A percentile compares a stretch with the other conserved stretches of the same genome.
phyloP scores from a whole-genome alignment of 1,140 invertebrate genomes.

The Atopsyche davidsoni region DNA sequence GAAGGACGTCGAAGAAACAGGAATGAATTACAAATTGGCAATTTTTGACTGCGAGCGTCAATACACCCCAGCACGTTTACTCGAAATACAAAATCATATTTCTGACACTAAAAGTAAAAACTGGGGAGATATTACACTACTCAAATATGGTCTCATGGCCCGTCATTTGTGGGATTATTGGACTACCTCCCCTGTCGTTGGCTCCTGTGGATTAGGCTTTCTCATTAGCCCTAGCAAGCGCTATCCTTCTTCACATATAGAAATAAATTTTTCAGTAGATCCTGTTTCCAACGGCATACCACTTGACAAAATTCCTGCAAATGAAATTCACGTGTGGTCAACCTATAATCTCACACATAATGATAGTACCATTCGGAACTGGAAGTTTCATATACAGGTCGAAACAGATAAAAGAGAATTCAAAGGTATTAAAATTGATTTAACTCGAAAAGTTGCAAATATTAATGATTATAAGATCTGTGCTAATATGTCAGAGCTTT shows the following conservation, averaged over 20 bases:
- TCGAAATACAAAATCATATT: slow-evolving; percentile 11
- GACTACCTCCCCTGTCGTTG: slow-evolving; percentile 7
- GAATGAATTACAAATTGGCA: slow-evolving; percentile 30
- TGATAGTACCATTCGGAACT: slow-evolving; percentile 32
- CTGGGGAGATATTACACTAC: slow-evolving; percentile 2
- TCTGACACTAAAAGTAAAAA: slow-evolving; percentile 12
- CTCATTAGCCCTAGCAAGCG: slow-evolving; percentile 1
- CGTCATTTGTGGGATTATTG: slow-evolving; percentile 13
- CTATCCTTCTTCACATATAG: slow-evolving; percentile 26
- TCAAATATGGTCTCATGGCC: slow-evolving; percentile 9
- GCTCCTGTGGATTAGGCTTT: slow-evolving; percentile 21
- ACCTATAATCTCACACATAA: slow-evolving; percentile 28
- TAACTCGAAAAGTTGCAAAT: slow-evolving; percentile 34
- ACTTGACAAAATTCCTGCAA: slow-evolving; percentile 11
- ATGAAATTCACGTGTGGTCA: slow-evolving; percentile 22
- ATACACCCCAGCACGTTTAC: slow-evolving; percentile 8
- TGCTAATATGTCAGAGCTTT: slow-evolving; percentile 34
- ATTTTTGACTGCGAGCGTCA: slow-evolving; percentile 37
- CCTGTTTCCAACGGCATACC: slow-evolving; percentile 14
- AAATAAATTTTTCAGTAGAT: slow-evolving; percentile 28
- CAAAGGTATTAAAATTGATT: slow-evolving; percentile 31
- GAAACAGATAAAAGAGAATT: slow-evolving; percentile 9
- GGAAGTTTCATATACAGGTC: slow-evolving; percentile 35
- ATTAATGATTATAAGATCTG: slow-evolving; percentile 39
- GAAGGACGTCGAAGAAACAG: slow-evolving; percentile 33